Conservation (phyloP, 1,140 invertebrate species). For the Palaemon carinicauda region DNA sequence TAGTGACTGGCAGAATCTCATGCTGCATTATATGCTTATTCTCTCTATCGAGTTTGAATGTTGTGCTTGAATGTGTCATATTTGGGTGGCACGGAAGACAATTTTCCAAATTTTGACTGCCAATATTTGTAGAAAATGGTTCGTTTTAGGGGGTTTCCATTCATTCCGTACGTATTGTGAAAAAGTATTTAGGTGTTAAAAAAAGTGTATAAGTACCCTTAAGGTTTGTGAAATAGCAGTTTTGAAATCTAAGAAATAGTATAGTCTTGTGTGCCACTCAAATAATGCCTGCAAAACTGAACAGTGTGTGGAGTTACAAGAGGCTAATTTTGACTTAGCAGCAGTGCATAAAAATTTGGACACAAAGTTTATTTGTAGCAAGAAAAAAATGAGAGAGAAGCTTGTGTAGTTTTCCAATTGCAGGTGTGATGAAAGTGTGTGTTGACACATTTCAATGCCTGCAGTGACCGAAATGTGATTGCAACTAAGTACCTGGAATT, state of each 20-base stretch:
- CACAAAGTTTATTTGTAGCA: background rate
- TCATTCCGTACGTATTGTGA: background rate
- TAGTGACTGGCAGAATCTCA: conserved; percentile 48
- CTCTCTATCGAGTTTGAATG: conserved; percentile 36
- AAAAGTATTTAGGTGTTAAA: background rate
- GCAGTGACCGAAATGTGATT: background rate
- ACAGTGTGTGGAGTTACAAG: background rate
- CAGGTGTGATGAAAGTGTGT: background rate
- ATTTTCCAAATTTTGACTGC: conserved; percentile 13
- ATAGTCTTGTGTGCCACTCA: background rate
- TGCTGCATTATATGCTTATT: conserved; percentile 37
- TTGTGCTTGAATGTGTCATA: conserved; percentile 26
- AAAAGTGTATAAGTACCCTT: background rate
- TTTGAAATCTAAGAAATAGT: too few relatives aligned
- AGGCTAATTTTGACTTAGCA: background rate
- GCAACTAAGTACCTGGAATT: background rate
- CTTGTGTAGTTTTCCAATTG: too few relatives aligned
- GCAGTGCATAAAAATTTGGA: background rate
- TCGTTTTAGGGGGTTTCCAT: background rate
- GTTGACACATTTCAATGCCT: background rate
- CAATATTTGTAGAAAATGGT: background rate
- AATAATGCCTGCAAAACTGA: background rate
- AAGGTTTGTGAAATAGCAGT: too few relatives aligned
- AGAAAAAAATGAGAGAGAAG: too few relatives aligned
- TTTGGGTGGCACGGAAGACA: conserved; percentile 17